These are phyloP conservation scores for Melierax canorus DNA, from an alignment of 2,113 vertebrate genomes.

Conservation along the genomic window DNA sequence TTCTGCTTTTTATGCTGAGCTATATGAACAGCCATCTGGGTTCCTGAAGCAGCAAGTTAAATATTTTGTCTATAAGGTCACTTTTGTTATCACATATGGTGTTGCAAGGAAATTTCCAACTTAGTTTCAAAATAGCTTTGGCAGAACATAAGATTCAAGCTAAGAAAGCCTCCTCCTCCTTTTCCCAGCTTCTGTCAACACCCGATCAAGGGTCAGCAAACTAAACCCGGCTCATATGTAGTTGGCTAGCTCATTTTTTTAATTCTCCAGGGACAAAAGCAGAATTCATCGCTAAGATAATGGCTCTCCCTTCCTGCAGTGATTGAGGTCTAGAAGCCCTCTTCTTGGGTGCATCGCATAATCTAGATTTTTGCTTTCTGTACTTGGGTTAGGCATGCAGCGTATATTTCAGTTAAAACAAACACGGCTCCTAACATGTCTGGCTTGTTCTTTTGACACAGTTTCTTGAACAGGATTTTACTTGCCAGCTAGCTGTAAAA, in stretches of 20 bases:
- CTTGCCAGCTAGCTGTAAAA: neutral
- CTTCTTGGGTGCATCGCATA: neutral
- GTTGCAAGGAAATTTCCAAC: constrained; percentile 25
- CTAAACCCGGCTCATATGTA: neutral
- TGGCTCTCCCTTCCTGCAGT: neutral
- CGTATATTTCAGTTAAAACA: neutral
- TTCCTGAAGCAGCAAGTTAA: neutral
- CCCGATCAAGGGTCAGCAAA: neutral
- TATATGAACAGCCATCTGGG: neutral
- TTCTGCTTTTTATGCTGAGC: neutral
- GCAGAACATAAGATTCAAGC: neutral
- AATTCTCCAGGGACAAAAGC: neutral
- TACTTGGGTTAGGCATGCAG: neutral
- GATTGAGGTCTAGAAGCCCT: neutral
- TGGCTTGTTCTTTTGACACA: neutral
- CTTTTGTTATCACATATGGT: constrained; percentile 24
- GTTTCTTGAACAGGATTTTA: neutral
- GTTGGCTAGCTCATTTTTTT: neutral
- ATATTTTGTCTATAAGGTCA: constrained; percentile 29
- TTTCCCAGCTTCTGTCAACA: constrained; percentile 34
- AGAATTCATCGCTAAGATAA: neutral
- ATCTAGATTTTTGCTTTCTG: neutral
- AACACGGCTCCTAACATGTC: neutral
- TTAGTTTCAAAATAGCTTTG: constrained; percentile 34
- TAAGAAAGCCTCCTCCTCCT: neutral